These are phyloP conservation scores for Channallabes apus DNA, from an alignment of 2,797 vertebrate species.

Conservation along the genomic window DNA sequence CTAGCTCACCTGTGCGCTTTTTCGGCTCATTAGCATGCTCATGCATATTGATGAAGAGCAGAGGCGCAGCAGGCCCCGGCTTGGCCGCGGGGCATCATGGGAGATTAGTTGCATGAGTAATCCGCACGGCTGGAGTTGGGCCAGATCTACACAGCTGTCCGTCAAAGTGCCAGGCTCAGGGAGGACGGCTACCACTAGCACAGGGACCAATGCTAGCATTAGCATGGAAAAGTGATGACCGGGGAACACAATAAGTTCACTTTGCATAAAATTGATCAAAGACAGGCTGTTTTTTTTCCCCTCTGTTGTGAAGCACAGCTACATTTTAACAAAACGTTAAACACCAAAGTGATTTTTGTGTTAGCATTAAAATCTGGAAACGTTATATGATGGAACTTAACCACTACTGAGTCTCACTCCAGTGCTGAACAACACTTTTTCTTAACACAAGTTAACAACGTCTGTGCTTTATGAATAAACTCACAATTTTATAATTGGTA, in stretches of 20 bases:
- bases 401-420: background rate
- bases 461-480: background rate
- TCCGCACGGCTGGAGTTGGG: slow-evolving; percentile 63
- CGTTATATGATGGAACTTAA: background rate
- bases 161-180: slow-evolving; percentile 47
- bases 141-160: slow-evolving; percentile 59
- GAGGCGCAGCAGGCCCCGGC: slow-evolving; percentile 76
- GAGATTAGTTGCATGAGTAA: slow-evolving; percentile 84
- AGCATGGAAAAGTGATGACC: slow-evolving; percentile 19
- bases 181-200: background rate
- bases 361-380: background rate
- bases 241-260: background rate
- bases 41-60: slow-evolving; percentile 81
- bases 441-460: background rate
- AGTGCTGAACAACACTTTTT: background rate
- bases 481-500: background rate
- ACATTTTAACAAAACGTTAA: background rate
- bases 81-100: slow-evolving; percentile 84
- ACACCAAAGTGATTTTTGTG: background rate
- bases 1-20: slow-evolving; percentile 74
- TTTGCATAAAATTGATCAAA: slow-evolving; percentile 8
- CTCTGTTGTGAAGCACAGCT: background rate
- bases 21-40: slow-evolving; percentile 69
- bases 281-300: background rate
- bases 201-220: slow-evolving; percentile 6